These are phyloP conservation scores for Steinernema feltiae DNA, from an alignment of 1,140 invertebrate species.

Conservation along the genomic window DNA sequence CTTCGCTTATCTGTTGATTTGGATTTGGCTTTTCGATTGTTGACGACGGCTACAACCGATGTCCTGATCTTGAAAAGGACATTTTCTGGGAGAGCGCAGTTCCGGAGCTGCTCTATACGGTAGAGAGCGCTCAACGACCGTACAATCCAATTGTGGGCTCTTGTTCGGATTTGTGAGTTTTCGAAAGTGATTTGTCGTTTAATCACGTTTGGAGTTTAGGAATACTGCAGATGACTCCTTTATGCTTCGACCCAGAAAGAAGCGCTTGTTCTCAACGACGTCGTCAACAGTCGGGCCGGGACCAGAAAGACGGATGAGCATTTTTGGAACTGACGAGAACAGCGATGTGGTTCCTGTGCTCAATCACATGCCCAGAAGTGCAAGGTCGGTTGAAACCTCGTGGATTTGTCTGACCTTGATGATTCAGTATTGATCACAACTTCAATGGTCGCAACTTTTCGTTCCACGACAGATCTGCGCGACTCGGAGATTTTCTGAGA, in stretches of 20 bases:
- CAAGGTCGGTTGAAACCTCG: background rate
- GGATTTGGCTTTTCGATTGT: constrained; percentile 33
- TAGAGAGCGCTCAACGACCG: constrained; percentile 24
- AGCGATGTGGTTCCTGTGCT: background rate
- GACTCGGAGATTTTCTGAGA: background rate
- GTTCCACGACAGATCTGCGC: background rate
- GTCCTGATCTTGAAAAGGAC: constrained; percentile 26
- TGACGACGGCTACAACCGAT: constrained; percentile 27
- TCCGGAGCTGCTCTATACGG: constrained; percentile 34
- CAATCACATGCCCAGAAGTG: background rate
- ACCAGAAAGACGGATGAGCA: background rate
- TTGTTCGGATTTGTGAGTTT: background rate
- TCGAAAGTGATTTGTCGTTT: background rate
- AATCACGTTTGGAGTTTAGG: background rate
- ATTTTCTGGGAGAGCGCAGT: constrained; percentile 31
- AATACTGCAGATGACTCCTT: background rate
- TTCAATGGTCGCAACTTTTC: background rate
- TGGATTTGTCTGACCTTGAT: background rate
- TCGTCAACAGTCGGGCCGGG: background rate
- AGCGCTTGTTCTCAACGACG: background rate
- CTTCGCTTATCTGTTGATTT: too few species aligned
- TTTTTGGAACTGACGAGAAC: constrained; percentile 3
- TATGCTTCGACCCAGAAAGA: background rate
- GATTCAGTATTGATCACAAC: background rate
- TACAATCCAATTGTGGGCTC: constrained; percentile 21